Conservation (phyloP, 2,888 invertebrate genomes). For the Nomada hirtipes region DNA sequence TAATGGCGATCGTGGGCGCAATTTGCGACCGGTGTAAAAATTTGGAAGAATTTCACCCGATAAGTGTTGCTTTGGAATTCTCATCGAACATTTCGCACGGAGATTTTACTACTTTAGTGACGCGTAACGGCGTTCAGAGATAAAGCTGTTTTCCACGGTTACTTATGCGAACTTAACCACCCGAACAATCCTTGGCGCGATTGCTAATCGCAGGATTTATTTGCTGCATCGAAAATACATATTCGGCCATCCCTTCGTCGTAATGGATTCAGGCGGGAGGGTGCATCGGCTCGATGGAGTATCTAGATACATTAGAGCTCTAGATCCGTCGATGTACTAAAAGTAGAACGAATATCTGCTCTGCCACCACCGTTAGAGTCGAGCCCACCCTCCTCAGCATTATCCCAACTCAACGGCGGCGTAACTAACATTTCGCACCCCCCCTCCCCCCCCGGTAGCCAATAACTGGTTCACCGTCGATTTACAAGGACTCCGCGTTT, state of each 20-base stretch:
- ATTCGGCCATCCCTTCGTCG: conserved; percentile 21
- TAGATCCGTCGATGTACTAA: conserved; percentile 59
- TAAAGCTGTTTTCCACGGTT: too few relatives aligned
- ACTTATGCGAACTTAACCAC: too few relatives aligned
- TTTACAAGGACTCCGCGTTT: conserved; percentile 67
- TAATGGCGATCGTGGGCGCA: conserved; percentile 19
- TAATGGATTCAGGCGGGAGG: conserved; percentile 56
- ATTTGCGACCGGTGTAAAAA: conserved; percentile 9
- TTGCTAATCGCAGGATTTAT: conserved; percentile 20
- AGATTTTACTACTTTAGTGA: too few relatives aligned
- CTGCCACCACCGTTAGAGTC: conserved; percentile 43
- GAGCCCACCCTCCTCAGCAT: conserved; percentile 45
- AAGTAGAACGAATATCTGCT: conserved; percentile 69
- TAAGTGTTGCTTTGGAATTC: neutral
- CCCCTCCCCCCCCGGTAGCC: conserved; percentile 51
- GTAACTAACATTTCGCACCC: conserved; percentile 74
- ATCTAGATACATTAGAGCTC: conserved; percentile 62
- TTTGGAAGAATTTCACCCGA: neutral
- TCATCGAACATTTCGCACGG: too few relatives aligned
- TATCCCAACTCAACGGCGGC: conserved; percentile 61
- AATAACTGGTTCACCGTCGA: conserved; percentile 73
- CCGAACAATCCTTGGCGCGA: neutral
- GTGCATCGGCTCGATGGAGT: conserved; percentile 49
- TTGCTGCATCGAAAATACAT: conserved; percentile 19
- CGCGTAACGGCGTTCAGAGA: too few relatives aligned